phyloP scores from a whole-genome alignment of 2,113 vertebrate genomes.

The Semnornis frantzii region DNA sequence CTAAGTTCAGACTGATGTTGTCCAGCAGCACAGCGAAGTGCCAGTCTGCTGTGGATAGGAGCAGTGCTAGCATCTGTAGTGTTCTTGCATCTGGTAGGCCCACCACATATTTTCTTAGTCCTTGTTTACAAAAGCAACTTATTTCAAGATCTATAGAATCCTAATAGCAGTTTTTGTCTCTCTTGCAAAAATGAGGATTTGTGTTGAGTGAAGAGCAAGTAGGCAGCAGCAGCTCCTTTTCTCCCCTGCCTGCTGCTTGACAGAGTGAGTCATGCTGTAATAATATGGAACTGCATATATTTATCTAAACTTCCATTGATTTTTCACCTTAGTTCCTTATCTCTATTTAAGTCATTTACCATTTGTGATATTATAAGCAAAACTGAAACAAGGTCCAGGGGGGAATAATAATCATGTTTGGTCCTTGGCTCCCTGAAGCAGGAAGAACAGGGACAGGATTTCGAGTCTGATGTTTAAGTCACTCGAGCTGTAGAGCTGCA shows the following conservation, averaged over 20 bases:
- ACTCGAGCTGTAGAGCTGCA: neutral
- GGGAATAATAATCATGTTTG: neutral
- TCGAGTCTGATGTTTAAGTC: neutral
- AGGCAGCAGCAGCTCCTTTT: conserved; percentile 48
- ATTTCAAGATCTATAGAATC: neutral
- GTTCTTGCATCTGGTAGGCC: neutral
- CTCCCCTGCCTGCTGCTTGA: conserved; percentile 12
- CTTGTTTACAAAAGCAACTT: neutral
- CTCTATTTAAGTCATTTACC: neutral
- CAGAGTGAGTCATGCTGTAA: conserved; percentile 45
- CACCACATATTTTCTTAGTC: neutral
- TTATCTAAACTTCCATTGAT: neutral
- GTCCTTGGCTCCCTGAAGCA: neutral
- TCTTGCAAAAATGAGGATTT: neutral
- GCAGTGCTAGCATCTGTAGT: neutral
- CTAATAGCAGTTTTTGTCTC: neutral
- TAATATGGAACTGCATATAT: neutral
- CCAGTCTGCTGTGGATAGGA: neutral
- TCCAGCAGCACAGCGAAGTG: neutral
- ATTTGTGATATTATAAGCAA: neutral
- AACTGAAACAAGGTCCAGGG: neutral
- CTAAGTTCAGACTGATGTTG: neutral
- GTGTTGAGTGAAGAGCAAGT: neutral
- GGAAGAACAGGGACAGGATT: neutral
- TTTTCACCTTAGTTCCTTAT: neutral